Base-by-base conservation (phyloP, 64 coral and sea anemone genomes). In the Montipora cactus region DNA sequence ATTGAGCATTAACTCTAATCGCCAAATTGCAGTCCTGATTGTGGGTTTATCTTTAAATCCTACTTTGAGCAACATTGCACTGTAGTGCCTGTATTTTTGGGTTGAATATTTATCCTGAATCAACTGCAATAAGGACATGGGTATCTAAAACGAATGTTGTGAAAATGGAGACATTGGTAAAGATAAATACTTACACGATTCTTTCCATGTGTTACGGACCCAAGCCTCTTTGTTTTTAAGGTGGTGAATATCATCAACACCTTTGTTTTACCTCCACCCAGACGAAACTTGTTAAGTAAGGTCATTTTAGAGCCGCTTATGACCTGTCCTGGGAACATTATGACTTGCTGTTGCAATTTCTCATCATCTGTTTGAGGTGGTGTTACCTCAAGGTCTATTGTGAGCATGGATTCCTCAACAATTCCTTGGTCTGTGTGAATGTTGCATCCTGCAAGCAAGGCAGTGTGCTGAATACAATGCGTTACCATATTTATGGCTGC, bases 231-330 rank as follows among this genome's bases (percentile, higher is more conserved):
- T 44, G 5, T 7, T 44, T 83, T 59, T 59, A 83, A 19, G 52
- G 81, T 59, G 20, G 7, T 83, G n/a, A 83, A 83, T 57, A 14
- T 59, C 23, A 59, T 59, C 62, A 50, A 57, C 10, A 83, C 81
- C 28, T 37, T 83, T 12, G 81, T 52, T 21, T 83, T 83, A 3
- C 81, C 81, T 57, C 52, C 81, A 62, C 49, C 49, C 49, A 59
- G n/a, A 28, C 81, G 37, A 50, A 83, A 83, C 81, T 83, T 83
- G 81, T 83, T 83, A 20, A 83, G 15, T 23, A 59, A 59, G 3
- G 81, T 83, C 81, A 83, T 83, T 59, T 23, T 83, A n/a, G 81
- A 49, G 20, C 81, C 81, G 21, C 50, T 59, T 7, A 83, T 21
- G 14, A 83, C 20, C 59, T 52, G 20, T 83, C 81, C 81, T 53